These are phyloP conservation scores for Platanista minor DNA, from an alignment of 2,113 vertebrate genomes.

Conservation along the genomic window DNA sequence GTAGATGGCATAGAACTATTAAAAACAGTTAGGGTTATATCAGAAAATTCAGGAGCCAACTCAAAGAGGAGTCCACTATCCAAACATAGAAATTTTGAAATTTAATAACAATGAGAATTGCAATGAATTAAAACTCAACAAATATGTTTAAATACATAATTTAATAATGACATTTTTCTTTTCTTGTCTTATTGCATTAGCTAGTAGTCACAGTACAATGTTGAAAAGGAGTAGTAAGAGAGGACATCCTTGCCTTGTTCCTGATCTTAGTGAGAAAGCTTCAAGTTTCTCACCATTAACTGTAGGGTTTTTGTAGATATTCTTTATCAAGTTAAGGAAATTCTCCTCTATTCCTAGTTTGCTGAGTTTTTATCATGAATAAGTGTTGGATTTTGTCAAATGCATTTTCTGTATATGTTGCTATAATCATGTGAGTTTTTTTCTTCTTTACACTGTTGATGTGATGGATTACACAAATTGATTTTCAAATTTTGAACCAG, in stretches of 20 bases:
- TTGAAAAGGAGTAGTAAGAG: background rate
- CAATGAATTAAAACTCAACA: background rate
- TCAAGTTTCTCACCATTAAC: background rate
- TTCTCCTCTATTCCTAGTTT: background rate
- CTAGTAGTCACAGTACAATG: background rate
- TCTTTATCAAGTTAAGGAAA: background rate
- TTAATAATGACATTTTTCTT: background rate
- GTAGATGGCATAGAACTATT: background rate
- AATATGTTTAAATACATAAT: background rate
- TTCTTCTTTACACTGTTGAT: background rate
- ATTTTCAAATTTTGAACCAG: background rate
- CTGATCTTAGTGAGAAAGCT: background rate
- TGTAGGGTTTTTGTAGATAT: background rate
- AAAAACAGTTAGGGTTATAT: background rate
- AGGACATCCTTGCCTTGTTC: background rate
- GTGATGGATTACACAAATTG: background rate
- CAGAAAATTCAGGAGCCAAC: background rate
- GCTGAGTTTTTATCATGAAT: background rate
- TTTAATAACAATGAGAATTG: background rate
- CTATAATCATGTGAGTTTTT: background rate
- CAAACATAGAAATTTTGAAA: background rate
- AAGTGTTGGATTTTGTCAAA: background rate
- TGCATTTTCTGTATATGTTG: background rate
- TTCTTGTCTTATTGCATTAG: background rate
- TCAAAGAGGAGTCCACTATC: background rate